Conservation (phyloP, 2,113 vertebrate species). For the Lepus timidus region DNA sequence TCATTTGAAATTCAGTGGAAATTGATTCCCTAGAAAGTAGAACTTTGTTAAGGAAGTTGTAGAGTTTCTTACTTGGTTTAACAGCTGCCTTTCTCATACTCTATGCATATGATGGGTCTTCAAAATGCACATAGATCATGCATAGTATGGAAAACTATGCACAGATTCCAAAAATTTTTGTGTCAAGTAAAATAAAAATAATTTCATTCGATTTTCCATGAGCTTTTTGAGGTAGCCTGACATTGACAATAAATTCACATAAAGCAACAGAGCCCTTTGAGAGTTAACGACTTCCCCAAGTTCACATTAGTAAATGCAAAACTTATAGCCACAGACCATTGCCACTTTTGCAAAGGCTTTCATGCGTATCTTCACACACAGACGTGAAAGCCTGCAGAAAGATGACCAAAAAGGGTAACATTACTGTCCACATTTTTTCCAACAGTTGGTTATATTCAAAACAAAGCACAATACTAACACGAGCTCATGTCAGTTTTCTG, state of each 20-base stretch:
- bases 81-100: neutral
- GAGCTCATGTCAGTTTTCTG: neutral
- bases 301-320: neutral
- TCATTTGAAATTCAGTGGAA: conserved; percentile 71
- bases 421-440: neutral
- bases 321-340: neutral
- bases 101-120: neutral
- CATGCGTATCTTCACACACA: fast-evolving
- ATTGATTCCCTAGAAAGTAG: conserved; percentile 63
- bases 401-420: neutral
- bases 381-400: neutral
- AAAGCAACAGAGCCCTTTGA: neutral
- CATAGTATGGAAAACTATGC: too few species aligned
- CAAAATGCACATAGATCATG: too few species aligned
- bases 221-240: too few species aligned
- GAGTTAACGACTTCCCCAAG: neutral
- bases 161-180: too few species aligned
- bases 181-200: too few species aligned
- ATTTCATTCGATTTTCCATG: too few species aligned
- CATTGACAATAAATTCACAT: neutral
- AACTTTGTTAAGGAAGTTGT: conserved; percentile 56
- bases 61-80: conserved; percentile 54
- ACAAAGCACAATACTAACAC: neutral
- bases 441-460: neutral
- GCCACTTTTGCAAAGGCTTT: neutral